phyloP scores from a whole-genome alignment of 2,888 invertebrate species.

The Caprella mutica region DNA sequence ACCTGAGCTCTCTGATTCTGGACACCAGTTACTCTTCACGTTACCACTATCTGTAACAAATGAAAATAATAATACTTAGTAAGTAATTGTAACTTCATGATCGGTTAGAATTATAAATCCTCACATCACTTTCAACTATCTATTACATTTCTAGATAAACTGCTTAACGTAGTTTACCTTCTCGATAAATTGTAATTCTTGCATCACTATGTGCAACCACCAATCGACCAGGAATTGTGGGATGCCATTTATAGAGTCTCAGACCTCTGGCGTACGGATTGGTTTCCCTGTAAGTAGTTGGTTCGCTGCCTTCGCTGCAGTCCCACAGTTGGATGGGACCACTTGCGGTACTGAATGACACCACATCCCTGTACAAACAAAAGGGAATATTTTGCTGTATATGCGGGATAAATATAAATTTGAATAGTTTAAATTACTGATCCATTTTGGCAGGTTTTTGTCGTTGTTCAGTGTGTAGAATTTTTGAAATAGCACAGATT shows the following conservation, averaged over 20 bases:
- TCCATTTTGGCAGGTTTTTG: no score
- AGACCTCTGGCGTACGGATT: constrained; percentile 32
- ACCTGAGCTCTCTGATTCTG: constrained; percentile 7
- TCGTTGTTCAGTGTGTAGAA: no score
- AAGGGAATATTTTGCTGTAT: no score
- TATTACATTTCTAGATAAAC: neutral
- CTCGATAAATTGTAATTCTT: constrained; percentile 26
- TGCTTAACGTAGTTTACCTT: constrained; percentile 11
- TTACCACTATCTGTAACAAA: neutral
- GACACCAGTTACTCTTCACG: constrained; percentile 4
- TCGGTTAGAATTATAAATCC: constrained; percentile 2
- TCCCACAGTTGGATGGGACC: constrained; percentile 31
- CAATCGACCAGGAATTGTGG: constrained; percentile 37
- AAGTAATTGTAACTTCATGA: neutral
- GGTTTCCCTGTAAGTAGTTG: constrained; percentile 33
- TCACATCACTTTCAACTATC: constrained; percentile 16
- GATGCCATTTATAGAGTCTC: constrained; percentile 39
- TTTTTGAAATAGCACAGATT: no score
- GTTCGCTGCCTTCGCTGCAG: constrained; percentile 26
- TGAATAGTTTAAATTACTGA: no score
- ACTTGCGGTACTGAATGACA: constrained; percentile 21
- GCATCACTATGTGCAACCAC: constrained; percentile 35
- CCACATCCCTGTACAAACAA: constrained; percentile 31
- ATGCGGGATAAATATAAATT: no score
- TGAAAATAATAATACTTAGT: neutral